phyloP scores from a whole-genome alignment of 2,113 vertebrate genomes.

The chimpanzee (Pan troglodytes) region NHGRI_mPanTro3-v2.1_pri NC_072420.2:27926001-27926500 shows the following conservation, averaged over 20 bases:
- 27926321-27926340: neutral
- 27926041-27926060: neutral
- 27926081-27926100: neutral
- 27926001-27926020: neutral
- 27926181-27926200: neutral
- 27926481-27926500: neutral
- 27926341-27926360: neutral
- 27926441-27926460: accelerated
- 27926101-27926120: neutral
- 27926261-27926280: neutral
- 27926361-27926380: neutral
- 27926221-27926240: neutral
- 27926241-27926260: neutral
- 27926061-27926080: neutral
- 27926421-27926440: accelerated
- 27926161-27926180: neutral
- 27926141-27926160: neutral
- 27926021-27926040: neutral
- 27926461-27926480: neutral
- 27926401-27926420: neutral
- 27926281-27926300: neutral
- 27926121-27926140: neutral
- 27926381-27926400: neutral
- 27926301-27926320: neutral
- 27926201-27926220: neutral